These are phyloP conservation scores for Apotomis capreana DNA, from an alignment of 2,888 invertebrate genomes.

Conservation along the genomic window DNA sequence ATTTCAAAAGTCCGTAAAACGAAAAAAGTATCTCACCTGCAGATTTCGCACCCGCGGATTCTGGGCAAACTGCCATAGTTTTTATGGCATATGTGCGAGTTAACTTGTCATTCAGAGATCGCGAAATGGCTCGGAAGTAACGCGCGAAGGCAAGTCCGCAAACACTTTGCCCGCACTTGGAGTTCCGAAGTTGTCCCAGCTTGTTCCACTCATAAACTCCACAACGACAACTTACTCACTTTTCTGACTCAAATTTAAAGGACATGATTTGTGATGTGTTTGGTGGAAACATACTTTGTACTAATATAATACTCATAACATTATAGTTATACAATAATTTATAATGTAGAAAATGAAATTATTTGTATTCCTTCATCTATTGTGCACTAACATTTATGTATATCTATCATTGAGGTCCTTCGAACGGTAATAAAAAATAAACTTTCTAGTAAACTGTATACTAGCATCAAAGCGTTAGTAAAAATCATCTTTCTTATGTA, in stretches of 20 bases:
- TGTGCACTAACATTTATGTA: too few species aligned
- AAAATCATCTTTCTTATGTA: too few species aligned
- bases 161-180: constrained; percentile 69
- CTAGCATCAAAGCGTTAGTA: too few species aligned
- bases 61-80: constrained; percentile 32
- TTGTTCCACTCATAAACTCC: constrained; percentile 68
- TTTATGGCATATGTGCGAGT: constrained; percentile 58
- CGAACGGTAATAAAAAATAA: too few species aligned
- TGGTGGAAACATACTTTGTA: not conserved
- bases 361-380: too few species aligned
- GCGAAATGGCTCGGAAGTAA: constrained; percentile 76
- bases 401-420: too few species aligned
- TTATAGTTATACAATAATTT: too few species aligned
- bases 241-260: constrained; percentile 59
- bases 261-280: constrained; percentile 42
- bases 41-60: not conserved
- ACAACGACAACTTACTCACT: constrained; percentile 71
- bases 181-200: constrained; percentile 67
- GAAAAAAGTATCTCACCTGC: too few species aligned
- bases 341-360: too few species aligned
- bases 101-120: constrained; percentile 68
- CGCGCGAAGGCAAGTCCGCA: constrained; percentile 67
- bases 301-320: too few species aligned
- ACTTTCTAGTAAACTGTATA: too few species aligned
- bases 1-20: too few species aligned